These are phyloP conservation scores for Spheniscus mendiculus DNA, from an alignment of 2,113 vertebrate species.

Conservation along the genomic window DNA sequence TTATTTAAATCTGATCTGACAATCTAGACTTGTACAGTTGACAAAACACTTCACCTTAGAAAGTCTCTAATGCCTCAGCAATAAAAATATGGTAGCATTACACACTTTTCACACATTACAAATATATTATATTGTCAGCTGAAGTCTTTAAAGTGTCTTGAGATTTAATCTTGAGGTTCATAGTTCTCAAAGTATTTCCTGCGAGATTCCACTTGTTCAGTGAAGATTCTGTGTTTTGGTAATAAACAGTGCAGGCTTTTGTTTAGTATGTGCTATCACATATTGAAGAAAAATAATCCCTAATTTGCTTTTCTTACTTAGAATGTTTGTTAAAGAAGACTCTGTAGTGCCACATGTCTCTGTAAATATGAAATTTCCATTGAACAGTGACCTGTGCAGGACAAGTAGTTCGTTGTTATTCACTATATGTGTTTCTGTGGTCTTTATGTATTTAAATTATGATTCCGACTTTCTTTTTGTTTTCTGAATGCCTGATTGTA, in stretches of 20 bases:
- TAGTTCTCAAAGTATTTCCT: slow-evolving; percentile 9
- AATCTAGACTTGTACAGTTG: not conserved
- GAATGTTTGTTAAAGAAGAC: not conserved
- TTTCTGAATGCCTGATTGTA: not conserved
- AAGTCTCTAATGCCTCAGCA: slow-evolving; percentile 32
- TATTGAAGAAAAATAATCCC: not conserved
- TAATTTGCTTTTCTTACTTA: not conserved
- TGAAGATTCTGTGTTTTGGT: not conserved
- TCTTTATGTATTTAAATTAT: not conserved
- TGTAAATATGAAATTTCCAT: not conserved
- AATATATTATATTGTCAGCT: slow-evolving; percentile 19
- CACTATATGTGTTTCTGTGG: not conserved
- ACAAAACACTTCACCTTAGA: slow-evolving; percentile 22
- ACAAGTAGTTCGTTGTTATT: not conserved
- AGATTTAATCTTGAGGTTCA: not conserved
- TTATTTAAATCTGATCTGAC: slow-evolving; percentile 50
- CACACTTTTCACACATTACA: slow-evolving; percentile 2
- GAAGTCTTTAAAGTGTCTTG: slow-evolving; percentile 30
- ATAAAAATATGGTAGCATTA: not conserved
- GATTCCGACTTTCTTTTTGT: not conserved
- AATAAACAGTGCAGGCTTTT: not conserved
- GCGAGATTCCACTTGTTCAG: not conserved
- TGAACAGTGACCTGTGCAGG: not conserved
- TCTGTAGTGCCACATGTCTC: not conserved
- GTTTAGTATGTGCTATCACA: not conserved